phyloP scores from a whole-genome alignment of 2,113 vertebrate genomes.

The Cacatua alba region DNA sequence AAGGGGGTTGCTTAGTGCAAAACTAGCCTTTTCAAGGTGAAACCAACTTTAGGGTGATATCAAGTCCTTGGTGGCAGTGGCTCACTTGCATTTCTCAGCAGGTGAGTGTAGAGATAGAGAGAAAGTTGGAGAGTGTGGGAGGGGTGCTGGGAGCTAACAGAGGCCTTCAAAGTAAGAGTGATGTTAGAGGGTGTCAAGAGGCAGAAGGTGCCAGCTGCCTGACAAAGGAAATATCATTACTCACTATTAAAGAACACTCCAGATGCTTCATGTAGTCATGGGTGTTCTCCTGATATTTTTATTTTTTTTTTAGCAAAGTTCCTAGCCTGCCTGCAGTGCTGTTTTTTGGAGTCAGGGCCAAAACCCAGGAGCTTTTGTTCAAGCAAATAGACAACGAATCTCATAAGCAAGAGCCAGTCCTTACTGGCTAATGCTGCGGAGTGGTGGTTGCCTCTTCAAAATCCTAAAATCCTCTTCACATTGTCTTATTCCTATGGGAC shows the following conservation, averaged over 20 bases:
- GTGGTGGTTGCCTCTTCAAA: constrained; percentile 44
- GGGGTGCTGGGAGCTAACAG: constrained; percentile 35
- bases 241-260: constrained; percentile 68
- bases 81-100: not conserved
- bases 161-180: constrained; percentile 63
- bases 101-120: not conserved
- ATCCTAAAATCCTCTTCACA: constrained; percentile 7
- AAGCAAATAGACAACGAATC: constrained; percentile 12
- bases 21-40: not conserved
- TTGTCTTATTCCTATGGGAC: constrained; percentile 6
- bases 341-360: constrained; percentile 25
- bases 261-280: constrained; percentile 64
- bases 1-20: not conserved
- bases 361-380: not conserved
- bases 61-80: not conserved
- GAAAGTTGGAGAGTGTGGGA: constrained; percentile 21
- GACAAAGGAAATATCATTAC: constrained; percentile 69
- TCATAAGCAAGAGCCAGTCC: not conserved
- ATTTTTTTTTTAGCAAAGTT: constrained; percentile 14
- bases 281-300: not conserved
- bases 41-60: not conserved
- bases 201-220: constrained; percentile 72
- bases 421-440: not conserved
- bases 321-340: not conserved
- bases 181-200: constrained; percentile 53